phyloP scores from a whole-genome alignment of 30 jellyfish, hydroid and myxozoan species.

The Cassiopea andromeda region DNA sequence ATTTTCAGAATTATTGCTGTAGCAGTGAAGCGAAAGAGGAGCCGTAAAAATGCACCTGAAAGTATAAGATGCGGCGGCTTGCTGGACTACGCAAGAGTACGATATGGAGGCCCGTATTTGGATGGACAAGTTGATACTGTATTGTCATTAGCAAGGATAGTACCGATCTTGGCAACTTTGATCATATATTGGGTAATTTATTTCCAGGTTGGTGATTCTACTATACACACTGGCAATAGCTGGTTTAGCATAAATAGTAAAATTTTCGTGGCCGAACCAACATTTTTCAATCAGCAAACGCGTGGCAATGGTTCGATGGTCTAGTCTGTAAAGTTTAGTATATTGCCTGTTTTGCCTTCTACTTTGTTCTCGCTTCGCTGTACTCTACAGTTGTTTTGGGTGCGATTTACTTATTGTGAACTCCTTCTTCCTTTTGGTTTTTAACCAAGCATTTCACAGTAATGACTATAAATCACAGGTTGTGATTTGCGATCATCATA shows the following conservation, averaged over 20 bases:
- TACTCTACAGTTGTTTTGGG: no score
- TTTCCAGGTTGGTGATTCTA: conserved; percentile 69
- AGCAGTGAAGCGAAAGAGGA: conserved; percentile 53
- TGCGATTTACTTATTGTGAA: no score
- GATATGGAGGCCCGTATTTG: conserved; percentile 81
- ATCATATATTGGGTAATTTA: conserved; percentile 81
- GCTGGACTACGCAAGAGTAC: conserved; percentile 85
- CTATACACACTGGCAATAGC: background rate
- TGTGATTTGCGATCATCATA: no score
- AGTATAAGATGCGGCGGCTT: conserved; percentile 28
- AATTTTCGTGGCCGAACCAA: no score
- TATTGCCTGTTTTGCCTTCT: no score
- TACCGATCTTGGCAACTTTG: conserved; percentile 65
- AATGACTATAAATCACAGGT: no score
- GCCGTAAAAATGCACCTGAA: conserved; percentile 13
- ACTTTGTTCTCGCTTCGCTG: no score
- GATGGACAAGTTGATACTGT: conserved; percentile 90
- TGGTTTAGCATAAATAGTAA: background rate
- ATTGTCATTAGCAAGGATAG: conserved; percentile 52
- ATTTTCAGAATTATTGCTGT: conserved; percentile 54
- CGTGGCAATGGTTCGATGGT: no score
- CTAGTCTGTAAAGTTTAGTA: no score
- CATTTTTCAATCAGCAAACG: no score
- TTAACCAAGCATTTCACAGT: no score
- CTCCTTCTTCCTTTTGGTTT: no score